Percentiles rank a stretch among this genome's conserved stretches.
Evolutionary conservation across 2,888 invertebrate species (phyloP).

Genomic region (Drosophila robusta): DNA sequence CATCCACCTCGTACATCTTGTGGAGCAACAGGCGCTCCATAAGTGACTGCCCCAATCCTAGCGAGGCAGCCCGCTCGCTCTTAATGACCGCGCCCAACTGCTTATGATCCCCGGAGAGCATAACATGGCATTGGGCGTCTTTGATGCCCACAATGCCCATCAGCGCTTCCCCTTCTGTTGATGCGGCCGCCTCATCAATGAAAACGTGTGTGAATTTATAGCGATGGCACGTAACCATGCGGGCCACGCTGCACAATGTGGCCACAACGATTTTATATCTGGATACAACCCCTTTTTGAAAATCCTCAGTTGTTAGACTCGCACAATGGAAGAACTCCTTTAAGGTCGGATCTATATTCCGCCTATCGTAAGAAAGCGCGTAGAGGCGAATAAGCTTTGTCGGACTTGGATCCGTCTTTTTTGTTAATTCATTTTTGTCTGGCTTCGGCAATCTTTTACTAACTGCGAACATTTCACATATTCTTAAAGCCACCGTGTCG

Average conservation of each 20-base stretch:
- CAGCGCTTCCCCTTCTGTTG: slow-evolving; percentile 88
- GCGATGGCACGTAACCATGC: background rate
- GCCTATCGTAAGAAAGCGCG: background rate
- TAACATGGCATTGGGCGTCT: slow-evolving; percentile 85
- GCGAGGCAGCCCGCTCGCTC: slow-evolving; percentile 76
- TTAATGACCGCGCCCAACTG: slow-evolving; percentile 89
- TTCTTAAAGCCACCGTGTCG: slow-evolving; percentile 87
- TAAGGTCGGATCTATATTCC: background rate
- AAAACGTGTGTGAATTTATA: slow-evolving; percentile 86
- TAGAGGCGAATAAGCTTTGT: background rate
- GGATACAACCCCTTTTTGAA: slow-evolving; percentile 63
- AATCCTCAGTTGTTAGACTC: slow-evolving; percentile 8
- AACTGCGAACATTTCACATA: slow-evolving; percentile 72
- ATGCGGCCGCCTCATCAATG: slow-evolving; percentile 91
- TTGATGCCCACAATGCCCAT: slow-evolving; percentile 86
- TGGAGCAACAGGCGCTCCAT: slow-evolving; percentile 89
- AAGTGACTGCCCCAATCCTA: slow-evolving; percentile 86
- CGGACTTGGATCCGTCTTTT: background rate
- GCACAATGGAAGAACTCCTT: background rate
- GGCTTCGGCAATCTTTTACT: background rate
- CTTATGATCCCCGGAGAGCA: slow-evolving; percentile 90
- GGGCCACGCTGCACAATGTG: slow-evolving; percentile 85
- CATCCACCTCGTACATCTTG: slow-evolving; percentile 81
- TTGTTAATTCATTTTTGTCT: too few relatives aligned
- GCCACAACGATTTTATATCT: slow-evolving; percentile 87